phyloP scores from a whole-genome alignment of 2,113 vertebrate species.

The Plecotus auritus region DNA sequence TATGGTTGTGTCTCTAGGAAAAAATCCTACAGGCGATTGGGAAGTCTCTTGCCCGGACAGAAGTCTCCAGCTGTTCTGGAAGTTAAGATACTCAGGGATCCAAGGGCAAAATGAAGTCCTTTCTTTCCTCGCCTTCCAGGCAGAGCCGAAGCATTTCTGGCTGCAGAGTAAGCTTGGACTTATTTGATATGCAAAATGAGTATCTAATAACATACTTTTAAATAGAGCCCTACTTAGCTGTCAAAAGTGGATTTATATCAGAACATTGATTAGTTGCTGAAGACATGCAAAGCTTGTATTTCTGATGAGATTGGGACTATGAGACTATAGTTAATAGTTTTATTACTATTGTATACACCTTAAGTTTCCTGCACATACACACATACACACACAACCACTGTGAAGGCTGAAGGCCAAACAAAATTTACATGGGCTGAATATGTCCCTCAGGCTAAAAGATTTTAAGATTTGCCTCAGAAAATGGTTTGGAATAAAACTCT shows the following conservation, averaged over 20 bases:
- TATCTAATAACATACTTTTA: conserved; percentile 55
- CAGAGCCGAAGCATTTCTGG: not conserved
- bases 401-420: not conserved
- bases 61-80: not conserved
- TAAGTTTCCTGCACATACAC: not conserved
- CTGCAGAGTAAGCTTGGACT: not conserved
- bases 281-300: conserved; percentile 54
- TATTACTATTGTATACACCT: not conserved
- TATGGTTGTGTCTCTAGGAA: not conserved
- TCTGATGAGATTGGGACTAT: conserved; percentile 35
- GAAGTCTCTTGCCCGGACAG: not conserved
- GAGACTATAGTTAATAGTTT: not conserved
- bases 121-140: not conserved
- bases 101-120: not conserved
- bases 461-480: not conserved
- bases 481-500: not conserved
- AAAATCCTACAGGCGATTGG: not conserved
- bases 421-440: not conserved
- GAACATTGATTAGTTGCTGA: conserved; percentile 49
- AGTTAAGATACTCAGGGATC: not conserved
- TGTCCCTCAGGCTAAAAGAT: not conserved
- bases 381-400: not conserved
- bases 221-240: conserved; percentile 41
- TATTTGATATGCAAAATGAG: conserved; percentile 52
- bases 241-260: conserved; percentile 63